phyloP scores from a whole-genome alignment of 2,888 invertebrate genomes.

The Drosophila kanekoi region DNA sequence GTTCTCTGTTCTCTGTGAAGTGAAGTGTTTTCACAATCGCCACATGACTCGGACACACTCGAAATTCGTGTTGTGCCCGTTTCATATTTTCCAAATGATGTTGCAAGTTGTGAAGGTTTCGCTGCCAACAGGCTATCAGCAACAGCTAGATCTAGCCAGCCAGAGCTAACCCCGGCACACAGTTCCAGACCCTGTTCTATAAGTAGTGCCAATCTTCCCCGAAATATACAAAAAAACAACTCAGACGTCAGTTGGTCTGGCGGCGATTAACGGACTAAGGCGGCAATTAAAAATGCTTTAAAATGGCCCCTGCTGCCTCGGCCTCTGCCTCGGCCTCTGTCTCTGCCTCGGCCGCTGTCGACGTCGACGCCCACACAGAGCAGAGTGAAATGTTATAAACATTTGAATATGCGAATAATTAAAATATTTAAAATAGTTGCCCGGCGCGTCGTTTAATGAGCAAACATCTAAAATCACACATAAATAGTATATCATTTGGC shows the following conservation, averaged over 20 bases:
- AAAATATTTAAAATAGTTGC: slow-evolving; percentile 76
- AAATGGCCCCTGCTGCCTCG: slow-evolving; percentile 46
- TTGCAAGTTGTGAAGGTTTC: slow-evolving; percentile 53
- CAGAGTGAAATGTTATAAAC: slow-evolving; percentile 28
- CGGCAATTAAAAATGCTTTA: slow-evolving; percentile 71
- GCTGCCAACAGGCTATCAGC: slow-evolving; percentile 25
- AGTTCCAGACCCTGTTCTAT: not conserved
- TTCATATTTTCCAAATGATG: slow-evolving; percentile 45
- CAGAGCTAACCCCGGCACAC: not conserved
- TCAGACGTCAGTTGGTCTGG: slow-evolving; percentile 67
- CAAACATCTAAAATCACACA: slow-evolving; percentile 35
- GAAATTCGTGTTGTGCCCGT: slow-evolving; percentile 49
- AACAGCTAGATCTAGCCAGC: not conserved
- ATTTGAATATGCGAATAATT: slow-evolving; percentile 71
- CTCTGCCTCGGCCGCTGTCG: not conserved
- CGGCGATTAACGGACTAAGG: slow-evolving; percentile 43
- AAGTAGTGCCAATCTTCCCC: not conserved
- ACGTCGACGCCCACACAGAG: slow-evolving; percentile 8
- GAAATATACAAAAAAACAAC: not conserved
- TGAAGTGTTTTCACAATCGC: slow-evolving; percentile 67
- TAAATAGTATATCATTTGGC: slow-evolving; percentile 28
- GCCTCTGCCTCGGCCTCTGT: slow-evolving; percentile 28
- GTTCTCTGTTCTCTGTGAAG: slow-evolving; percentile 8
- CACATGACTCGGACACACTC: slow-evolving; percentile 46
- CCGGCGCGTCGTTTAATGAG: slow-evolving; percentile 66